A percentile compares a stretch with the other conserved stretches of the same genome.
Conservation (phyloP, 2,888 invertebrate species). For the Furcula furcula region DNA sequence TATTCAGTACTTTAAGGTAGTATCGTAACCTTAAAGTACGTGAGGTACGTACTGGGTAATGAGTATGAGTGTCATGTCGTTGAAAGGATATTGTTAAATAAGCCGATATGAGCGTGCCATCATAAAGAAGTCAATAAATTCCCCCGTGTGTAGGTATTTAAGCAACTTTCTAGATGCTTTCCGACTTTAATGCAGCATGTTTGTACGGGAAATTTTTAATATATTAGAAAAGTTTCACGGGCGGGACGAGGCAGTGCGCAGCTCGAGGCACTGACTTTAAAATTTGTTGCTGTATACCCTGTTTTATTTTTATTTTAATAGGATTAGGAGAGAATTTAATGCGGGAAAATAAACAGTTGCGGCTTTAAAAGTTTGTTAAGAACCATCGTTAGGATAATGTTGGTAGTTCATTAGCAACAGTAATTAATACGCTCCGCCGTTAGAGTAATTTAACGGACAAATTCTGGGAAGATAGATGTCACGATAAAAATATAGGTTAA, state of each 20-base stretch:
- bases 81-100: not conserved
- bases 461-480: conserved; percentile 10
- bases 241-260: conserved; percentile 36
- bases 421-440: conserved; percentile 30
- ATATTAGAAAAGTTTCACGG: conserved; percentile 59
- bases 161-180: conserved; percentile 44
- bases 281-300: conserved; percentile 49
- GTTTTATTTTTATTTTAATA: conserved; percentile 54
- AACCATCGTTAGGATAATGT: conserved; percentile 53
- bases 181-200: conserved; percentile 49
- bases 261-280: conserved; percentile 47
- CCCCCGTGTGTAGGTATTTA: conserved; percentile 32
- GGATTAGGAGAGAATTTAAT: conserved; percentile 50
- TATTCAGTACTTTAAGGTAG: too few relatives aligned
- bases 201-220: conserved; percentile 58
- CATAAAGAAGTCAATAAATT: conserved; percentile 27
- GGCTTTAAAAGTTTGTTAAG: conserved; percentile 46
- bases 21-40: too few relatives aligned
- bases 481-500: not conserved
- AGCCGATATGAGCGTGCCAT: conserved; percentile 5
- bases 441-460: conserved; percentile 27
- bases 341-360: conserved; percentile 45
- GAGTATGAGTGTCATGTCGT: not conserved
- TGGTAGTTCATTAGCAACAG: conserved; percentile 40
- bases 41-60: too few relatives aligned